A percentile compares a stretch with the other conserved stretches of the same genome.
phyloP scores from a whole-genome alignment of 2,888 invertebrate genomes.

The Bellardia bayeri region DNA sequence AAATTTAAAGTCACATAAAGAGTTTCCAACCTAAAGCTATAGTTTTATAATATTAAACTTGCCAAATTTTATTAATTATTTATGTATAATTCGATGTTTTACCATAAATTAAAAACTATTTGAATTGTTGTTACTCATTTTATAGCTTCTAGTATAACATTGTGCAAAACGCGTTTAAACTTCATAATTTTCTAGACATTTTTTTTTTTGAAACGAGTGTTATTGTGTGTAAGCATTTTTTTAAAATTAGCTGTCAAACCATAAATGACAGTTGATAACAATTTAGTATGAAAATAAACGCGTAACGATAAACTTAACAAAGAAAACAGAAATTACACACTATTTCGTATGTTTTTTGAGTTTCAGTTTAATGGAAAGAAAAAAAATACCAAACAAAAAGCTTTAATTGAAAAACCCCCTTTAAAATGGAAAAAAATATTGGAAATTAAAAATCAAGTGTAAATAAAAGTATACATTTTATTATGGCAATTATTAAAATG shows the following conservation, averaged over 20 bases:
- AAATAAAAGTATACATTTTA: slow-evolving; percentile 29
- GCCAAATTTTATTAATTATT: no score
- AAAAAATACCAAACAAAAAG: slow-evolving; percentile 14
- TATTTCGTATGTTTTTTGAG: background rate
- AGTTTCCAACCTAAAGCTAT: no score
- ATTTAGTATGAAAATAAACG: slow-evolving; percentile 71
- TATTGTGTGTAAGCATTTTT: background rate
- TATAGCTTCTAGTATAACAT: slow-evolving; percentile 8
- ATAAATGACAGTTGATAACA: slow-evolving; percentile 67
- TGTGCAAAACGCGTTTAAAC: slow-evolving; percentile 65
- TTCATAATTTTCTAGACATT: slow-evolving; percentile 50
- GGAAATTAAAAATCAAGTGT: slow-evolving; percentile 25
- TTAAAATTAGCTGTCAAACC: slow-evolving; percentile 58
- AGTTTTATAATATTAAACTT: no score
- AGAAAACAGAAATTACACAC: background rate
- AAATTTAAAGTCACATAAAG: no score
- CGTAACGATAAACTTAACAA: slow-evolving; percentile 61
- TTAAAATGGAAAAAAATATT: background rate
- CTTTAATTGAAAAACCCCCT: background rate
- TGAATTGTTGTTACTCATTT: background rate
- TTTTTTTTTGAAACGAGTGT: background rate
- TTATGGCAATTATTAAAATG: slow-evolving; percentile 18
- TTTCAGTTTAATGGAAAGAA: slow-evolving; percentile 3
- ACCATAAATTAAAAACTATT: no score
- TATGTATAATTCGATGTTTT: no score